Evolutionary conservation across 2,797 vertebrate genomes (phyloP).

Genomic region (Anisognathus igniventris): DNA sequence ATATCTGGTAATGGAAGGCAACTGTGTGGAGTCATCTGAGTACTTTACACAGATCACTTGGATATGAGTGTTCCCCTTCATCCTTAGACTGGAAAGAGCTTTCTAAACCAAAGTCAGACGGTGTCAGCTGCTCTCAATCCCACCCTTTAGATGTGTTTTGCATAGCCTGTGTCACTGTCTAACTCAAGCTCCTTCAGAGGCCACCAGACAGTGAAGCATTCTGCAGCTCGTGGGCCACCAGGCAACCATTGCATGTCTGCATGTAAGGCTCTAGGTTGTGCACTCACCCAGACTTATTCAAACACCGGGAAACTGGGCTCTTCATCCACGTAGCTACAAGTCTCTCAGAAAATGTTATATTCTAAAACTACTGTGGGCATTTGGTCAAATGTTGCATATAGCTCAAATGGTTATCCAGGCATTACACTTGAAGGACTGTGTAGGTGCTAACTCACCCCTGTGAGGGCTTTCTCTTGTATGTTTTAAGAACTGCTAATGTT

Average conservation of each 20-base stretch:
- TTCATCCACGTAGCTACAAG: not conserved
- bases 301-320: not conserved
- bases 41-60: not conserved
- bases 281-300: not conserved
- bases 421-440: not conserved
- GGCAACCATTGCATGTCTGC: not conserved
- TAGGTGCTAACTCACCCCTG: not conserved
- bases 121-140: not conserved
- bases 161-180: not conserved
- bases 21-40: not conserved
- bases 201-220: not conserved
- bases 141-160: not conserved
- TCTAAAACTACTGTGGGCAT: not conserved
- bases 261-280: not conserved
- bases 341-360: not conserved
- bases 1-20: not conserved
- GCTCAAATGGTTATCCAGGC: not conserved
- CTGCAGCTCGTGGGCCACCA: not conserved
- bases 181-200: not conserved
- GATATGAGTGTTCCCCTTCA: not conserved
- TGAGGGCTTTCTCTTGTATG: not conserved
- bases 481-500: slow-evolving; percentile 12
- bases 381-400: not conserved
- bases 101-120: not conserved
- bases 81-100: not conserved